Conservation (phyloP, 2,113 vertebrate species). For the Machaerirhynchus nigripectus region DNA sequence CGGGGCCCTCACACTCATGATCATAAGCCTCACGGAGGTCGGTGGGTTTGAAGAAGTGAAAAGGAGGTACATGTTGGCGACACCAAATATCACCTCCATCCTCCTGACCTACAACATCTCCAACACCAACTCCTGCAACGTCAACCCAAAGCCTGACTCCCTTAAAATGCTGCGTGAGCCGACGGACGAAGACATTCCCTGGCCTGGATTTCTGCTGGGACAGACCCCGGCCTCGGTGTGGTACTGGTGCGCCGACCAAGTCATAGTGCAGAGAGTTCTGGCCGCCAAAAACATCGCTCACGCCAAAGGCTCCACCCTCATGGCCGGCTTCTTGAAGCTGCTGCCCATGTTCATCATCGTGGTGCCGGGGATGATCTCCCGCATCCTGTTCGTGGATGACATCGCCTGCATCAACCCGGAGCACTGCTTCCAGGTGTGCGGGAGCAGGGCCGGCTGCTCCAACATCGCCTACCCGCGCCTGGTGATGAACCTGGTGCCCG, state of each 20-base stretch:
- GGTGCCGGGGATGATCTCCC: conserved; percentile 97
- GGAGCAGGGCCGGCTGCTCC: conserved; percentile 93
- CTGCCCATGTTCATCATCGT: conserved; percentile 98
- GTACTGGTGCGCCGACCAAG: conserved; percentile 99
- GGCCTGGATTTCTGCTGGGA: conserved; percentile 95
- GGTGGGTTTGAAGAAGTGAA: conserved; percentile 93
- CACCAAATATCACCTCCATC: conserved; percentile 90
- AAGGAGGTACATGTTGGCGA: conserved; percentile 90
- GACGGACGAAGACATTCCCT: conserved; percentile 93
- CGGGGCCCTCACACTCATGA: conserved; percentile 90
- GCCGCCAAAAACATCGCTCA: conserved; percentile 95
- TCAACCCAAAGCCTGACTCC: conserved; percentile 86
- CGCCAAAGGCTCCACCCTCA: conserved; percentile 93
- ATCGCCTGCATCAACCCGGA: conserved; percentile 95
- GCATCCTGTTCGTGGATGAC: conserved; percentile 90
- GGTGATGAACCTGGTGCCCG: conserved; percentile 93
- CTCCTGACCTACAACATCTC: conserved; percentile 84
- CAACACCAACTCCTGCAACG: conserved; percentile 85
- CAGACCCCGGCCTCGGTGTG: conserved; percentile 98
- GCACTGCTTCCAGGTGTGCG: conserved; percentile 95
- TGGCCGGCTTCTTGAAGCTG: conserved; percentile 94
- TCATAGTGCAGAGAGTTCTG: conserved; percentile 95
- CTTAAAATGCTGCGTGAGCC: conserved; percentile 88
- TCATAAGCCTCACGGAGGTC: conserved; percentile 87
- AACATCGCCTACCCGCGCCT: conserved; percentile 96